Evolutionary conservation across 2,797 vertebrate species (phyloP).

Genomic region (Gallinago nigripennis): DNA sequence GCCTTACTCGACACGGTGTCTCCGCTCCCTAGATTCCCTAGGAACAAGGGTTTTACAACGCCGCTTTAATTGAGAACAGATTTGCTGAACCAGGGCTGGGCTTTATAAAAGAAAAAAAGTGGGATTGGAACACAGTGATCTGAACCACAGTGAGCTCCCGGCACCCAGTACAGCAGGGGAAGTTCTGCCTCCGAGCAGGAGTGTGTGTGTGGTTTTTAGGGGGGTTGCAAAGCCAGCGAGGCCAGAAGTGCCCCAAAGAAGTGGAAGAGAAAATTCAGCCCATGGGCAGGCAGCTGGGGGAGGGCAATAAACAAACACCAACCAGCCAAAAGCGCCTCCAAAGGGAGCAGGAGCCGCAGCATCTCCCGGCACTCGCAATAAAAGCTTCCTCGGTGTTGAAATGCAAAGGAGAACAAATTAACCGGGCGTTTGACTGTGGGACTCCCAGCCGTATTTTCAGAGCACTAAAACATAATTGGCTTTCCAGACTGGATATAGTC

Average conservation of each 20-base stretch:
- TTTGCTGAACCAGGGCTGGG: not conserved
- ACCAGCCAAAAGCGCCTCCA: not conserved
- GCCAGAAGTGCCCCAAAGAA: not conserved
- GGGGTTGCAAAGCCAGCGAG: not conserved
- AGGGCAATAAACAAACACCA: not conserved
- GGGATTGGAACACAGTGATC: not conserved
- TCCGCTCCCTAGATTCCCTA: not conserved
- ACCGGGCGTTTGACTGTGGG: not conserved
- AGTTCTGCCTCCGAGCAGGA: not conserved
- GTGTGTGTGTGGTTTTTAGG: not conserved
- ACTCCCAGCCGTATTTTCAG: not conserved
- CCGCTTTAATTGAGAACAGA: not conserved
- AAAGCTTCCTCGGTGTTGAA: not conserved
- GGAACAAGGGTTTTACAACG: not conserved
- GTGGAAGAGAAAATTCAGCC: not conserved
- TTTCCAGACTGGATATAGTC: not conserved
- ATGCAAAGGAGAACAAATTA: not conserved
- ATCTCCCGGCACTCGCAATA: not conserved
- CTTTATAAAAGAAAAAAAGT: not conserved
- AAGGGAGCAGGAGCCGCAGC: not conserved
- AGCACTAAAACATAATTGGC: not conserved
- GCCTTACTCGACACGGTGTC: not conserved
- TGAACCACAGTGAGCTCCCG: not conserved
- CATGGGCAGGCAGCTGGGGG: not conserved
- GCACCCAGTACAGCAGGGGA: not conserved